Percentiles rank a stretch among this genome's conserved stretches.
Evolutionary conservation across 2,888 invertebrate genomes (phyloP).

Genomic region (Erynnis tages): DNA sequence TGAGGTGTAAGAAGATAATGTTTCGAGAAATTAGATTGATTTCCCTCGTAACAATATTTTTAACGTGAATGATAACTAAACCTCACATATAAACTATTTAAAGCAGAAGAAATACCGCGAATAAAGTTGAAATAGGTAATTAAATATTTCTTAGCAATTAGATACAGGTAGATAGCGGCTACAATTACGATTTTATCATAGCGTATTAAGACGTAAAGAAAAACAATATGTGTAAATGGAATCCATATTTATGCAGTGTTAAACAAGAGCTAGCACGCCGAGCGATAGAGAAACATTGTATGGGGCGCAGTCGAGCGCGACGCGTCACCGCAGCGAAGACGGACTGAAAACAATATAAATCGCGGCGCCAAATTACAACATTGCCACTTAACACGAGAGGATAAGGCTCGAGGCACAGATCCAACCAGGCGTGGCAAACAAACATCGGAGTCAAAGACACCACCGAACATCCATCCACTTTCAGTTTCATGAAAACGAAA

Average conservation of each 20-base stretch:
- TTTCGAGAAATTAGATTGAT: no score
- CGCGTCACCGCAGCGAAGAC: slow-evolving; percentile 38
- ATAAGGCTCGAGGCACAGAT: slow-evolving; percentile 51
- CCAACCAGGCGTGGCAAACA: slow-evolving; percentile 76
- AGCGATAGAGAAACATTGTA: slow-evolving; percentile 35
- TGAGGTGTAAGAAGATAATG: no score
- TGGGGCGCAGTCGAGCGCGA: slow-evolving; percentile 53
- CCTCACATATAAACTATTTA: no score
- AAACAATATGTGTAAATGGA: slow-evolving; percentile 24
- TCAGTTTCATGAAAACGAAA: slow-evolving; percentile 79
- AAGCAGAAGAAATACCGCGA: neutral
- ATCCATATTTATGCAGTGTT: slow-evolving; percentile 27
- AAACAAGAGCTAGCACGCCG: slow-evolving; percentile 27
- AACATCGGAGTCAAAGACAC: slow-evolving; percentile 77
- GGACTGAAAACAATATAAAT: slow-evolving; percentile 62
- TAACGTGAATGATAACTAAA: no score
- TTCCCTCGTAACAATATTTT: no score
- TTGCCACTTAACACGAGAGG: slow-evolving; percentile 65
- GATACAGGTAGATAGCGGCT: slow-evolving; percentile 17
- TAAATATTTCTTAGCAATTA: slow-evolving; percentile 9
- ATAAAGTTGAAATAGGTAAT: neutral
- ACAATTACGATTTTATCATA: slow-evolving; percentile 24
- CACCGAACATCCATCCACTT: slow-evolving; percentile 76
- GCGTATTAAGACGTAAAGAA: slow-evolving; percentile 22
- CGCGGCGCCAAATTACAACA: slow-evolving; percentile 63